A percentile compares a stretch with the other conserved stretches of the same genome.
Conservation (phyloP, 1,140 invertebrate species). For the Leptoteleia sp. region DNA sequence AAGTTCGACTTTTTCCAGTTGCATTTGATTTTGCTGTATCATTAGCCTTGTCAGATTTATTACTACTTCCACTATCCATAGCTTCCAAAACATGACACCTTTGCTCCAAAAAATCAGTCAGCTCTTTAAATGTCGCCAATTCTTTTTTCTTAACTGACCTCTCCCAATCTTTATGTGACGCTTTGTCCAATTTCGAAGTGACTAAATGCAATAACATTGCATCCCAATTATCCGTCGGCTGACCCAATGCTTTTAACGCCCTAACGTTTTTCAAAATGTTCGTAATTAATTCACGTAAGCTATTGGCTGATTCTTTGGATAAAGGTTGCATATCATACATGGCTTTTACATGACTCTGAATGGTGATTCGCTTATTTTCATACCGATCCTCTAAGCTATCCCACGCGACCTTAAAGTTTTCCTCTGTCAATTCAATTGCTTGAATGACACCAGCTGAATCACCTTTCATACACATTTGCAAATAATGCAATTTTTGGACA, state of each 20-base stretch:
- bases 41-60: not conserved
- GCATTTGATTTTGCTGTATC: not conserved
- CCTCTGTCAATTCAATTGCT: conserved; percentile 53
- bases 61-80: not conserved
- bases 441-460: conserved; percentile 39
- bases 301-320: conserved; percentile 3
- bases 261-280: conserved; percentile 41
- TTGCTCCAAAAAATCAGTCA: not conserved
- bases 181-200: conserved; percentile 43
- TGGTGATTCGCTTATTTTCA: conserved; percentile 64
- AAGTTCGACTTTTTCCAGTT: conserved; percentile 5
- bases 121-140: not conserved
- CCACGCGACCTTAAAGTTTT: conserved; percentile 69
- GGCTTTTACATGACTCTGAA: conserved; percentile 65
- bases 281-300: conserved; percentile 46
- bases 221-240: conserved; percentile 55
- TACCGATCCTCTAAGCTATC: conserved; percentile 64
- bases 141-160: conserved; percentile 13
- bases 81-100: conserved; percentile 25
- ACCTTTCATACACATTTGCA: conserved; percentile 64
- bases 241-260: conserved; percentile 32
- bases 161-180: conserved; percentile 60
- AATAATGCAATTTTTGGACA: conserved; percentile 70
- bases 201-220: conserved; percentile 54
- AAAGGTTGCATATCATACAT: conserved; percentile 34